Conservation (phyloP, 2,113 vertebrate genomes). For the Indicator maculatus region DNA sequence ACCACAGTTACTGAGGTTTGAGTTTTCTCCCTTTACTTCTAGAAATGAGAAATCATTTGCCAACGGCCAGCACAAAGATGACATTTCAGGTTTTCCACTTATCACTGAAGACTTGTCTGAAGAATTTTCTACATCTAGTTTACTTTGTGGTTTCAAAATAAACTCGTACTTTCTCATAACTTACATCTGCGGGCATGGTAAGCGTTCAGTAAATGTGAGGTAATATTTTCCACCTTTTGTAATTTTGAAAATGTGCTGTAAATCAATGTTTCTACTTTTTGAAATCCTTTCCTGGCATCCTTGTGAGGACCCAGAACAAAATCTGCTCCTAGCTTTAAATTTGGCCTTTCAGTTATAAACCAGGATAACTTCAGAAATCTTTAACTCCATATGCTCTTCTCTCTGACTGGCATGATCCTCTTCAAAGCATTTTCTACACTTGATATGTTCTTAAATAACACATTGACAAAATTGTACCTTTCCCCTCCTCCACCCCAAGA, state of each 20-base stretch:
- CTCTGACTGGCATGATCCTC: background rate
- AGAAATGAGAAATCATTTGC: background rate
- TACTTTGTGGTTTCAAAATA: background rate
- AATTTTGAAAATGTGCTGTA: background rate
- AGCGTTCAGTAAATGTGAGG: background rate
- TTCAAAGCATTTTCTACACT: background rate
- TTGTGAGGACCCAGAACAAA: background rate
- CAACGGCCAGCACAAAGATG: background rate
- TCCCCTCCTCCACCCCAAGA: background rate
- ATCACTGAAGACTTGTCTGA: background rate
- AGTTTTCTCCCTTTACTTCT: background rate
- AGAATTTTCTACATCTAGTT: background rate
- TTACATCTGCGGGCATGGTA: background rate
- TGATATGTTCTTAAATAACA: background rate
- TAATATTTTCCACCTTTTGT: background rate
- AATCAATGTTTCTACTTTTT: background rate
- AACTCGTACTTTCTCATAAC: background rate
- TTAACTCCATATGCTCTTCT: background rate
- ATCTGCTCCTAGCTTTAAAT: background rate
- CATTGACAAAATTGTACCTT: background rate
- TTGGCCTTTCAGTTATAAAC: background rate
- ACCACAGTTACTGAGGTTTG: background rate
- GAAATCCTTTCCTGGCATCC: background rate
- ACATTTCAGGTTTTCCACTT: background rate
- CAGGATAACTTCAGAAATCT: background rate